Base-by-base conservation (phyloP, 1,140 invertebrate species). In the Telenomus remus region DNA sequence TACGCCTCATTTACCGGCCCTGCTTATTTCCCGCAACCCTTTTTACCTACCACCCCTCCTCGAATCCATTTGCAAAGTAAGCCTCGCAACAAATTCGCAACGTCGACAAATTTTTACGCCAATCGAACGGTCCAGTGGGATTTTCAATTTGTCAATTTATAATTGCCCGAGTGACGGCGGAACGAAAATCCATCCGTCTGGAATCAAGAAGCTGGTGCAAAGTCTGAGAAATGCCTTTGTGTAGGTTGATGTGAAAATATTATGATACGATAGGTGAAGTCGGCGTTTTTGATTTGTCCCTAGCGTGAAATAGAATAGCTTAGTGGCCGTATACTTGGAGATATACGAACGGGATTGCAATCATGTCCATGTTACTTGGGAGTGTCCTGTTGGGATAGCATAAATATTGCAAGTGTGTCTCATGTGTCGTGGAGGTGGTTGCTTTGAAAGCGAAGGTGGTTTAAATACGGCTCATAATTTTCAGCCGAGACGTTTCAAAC, bases 281-380 rank as follows among this genome's bases (percentile, higher is more conserved):
- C 72, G 75, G 63, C 78, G 65, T 71, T 85, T 85, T 85, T 85
- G 82, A 87, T 86, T 85, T 79, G 84, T 86, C 84, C 85, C 86
- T 56, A 82, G 85, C 59, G 85, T 85, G 60, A 81, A 73, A 80
- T 84, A 84, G 81, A 81, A 65, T 75, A 78, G 79, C 61, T 76
- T 74, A 63, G 54, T 66, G 80, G 66, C 78, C 75, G 74, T 86
- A 85, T 79, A 83, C 57, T 74, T 69, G 42, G 74, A 82, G 81
- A 87, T 86, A 84, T 86, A 86, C 80, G 83, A 84, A 83, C 80
- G 80, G 86, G 81, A 86, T 87, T 84, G 84, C 85, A 87, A 87
- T 87, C 85, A 85, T 85, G 83, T 81, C 79, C 84, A 79, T 81
- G 84, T 84, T 85, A 82, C 80, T 71, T 79, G 79, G 60, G 81